phyloP scores from a whole-genome alignment of 2,797 vertebrate genomes.

The Valencia hispanica region DNA sequence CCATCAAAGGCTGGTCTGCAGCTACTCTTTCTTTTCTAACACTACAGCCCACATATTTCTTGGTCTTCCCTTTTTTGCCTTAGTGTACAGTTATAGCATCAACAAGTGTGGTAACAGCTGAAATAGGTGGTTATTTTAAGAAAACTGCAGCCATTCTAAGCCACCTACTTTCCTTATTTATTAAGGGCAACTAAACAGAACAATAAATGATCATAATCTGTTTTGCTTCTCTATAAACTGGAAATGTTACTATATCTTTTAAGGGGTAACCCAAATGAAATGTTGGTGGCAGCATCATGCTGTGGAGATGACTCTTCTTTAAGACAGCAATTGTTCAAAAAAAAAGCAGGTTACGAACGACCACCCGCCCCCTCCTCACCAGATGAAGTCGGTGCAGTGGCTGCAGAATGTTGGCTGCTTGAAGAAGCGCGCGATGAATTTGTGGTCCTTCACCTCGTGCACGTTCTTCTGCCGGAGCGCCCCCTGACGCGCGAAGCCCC shows the following conservation, averaged over 20 bases:
- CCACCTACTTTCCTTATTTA: slow-evolving; percentile 15
- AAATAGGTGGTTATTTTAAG: slow-evolving; percentile 32
- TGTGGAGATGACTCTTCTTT: not conserved
- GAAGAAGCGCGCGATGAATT: slow-evolving; percentile 95
- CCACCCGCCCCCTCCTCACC: slow-evolving; percentile 76
- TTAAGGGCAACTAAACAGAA: not conserved
- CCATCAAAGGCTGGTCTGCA: slow-evolving; percentile 50
- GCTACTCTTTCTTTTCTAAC: slow-evolving; percentile 9
- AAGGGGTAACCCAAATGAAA: not conserved
- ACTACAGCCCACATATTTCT: slow-evolving; percentile 50
- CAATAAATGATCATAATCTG: not conserved
- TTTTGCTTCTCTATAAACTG: not conserved
- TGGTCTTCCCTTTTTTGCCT: slow-evolving; percentile 26
- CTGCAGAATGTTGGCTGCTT: slow-evolving; percentile 97
- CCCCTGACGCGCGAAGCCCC: slow-evolving; percentile 90
- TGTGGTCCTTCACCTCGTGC: slow-evolving; percentile 94
- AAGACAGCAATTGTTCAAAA: not conserved
- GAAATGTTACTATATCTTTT: not conserved
- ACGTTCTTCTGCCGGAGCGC: slow-evolving; percentile 96
- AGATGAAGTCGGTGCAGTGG: slow-evolving; percentile 98
- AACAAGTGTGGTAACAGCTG: slow-evolving; percentile 31
- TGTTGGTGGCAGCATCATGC: not conserved
- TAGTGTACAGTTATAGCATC: slow-evolving; percentile 31
- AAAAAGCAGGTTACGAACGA: not conserved
- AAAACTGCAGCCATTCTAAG: slow-evolving; percentile 13